Evolutionary conservation across 1,140 invertebrate species (phyloP), one percentile per base, ranked within the genome.

Genomic region (Sarcophaga bullata): DNA sequence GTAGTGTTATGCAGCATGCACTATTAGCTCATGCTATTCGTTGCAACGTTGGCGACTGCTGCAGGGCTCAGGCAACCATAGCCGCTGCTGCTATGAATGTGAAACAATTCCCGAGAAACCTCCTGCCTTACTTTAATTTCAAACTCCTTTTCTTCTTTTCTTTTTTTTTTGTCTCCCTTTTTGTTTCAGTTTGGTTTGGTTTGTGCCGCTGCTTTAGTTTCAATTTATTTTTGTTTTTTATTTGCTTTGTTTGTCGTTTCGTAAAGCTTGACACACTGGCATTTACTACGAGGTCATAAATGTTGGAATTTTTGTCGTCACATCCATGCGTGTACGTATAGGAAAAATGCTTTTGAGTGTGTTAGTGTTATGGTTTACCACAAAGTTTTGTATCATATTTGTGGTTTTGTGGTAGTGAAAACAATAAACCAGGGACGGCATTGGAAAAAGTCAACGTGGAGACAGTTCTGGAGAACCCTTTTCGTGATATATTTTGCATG

Each of bases 61-160:
- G 25, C 25, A 37, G 25, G 25, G 25, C 25, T 37, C 25, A 37
- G 25, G 25, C 25, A 37, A 37, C 25, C 73, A 17, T n/a, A 47
- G 73, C 47, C 47, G 73, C 47, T 54, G n/a, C 19, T 78, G 47
- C 37, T n/a, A n/a, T 82, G 37, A 52, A 50, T 52, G 75, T 78
- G 76, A 62, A 80, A 73, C 82, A 73, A 80, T 82, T 82, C 46
- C 82, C 82, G 82, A 82, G 75, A 82, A 82, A 82, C 82, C 82
- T 82, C 82, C 82, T 82, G 82, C 82, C 82, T 82, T 82, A 82
- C 82, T 82, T 82, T 80, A 80, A 80, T 78, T 80, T 72, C 54
- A 58, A 80, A 68, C 82, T 82, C 82, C 82, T 82, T 82, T 80
- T 82, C 80, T 72, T 68, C 50, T 73, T 73, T 73, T 73, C 73